Evolutionary conservation across 1,140 invertebrate species (phyloP), one percentile per base, ranked within the genome.

Genomic region (Reticulitermes speratus): DNA sequence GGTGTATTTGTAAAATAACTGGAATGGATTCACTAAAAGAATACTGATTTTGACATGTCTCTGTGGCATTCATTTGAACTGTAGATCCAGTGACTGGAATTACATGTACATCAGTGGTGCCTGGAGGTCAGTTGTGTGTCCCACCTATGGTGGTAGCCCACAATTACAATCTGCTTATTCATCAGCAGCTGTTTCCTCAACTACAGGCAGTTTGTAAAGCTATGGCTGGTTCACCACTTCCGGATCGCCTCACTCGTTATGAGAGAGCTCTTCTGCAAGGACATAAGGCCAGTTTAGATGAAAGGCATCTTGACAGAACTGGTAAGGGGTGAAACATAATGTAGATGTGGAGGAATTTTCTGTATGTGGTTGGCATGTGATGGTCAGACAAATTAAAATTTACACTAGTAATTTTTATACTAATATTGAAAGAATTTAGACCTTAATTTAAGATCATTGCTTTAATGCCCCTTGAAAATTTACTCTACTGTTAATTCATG

Each of bases 151-250:
- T 93, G 84, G 88, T 91, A 65, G 92, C 93, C 88, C 95, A 95
- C 87, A 96, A 97, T 91, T 95, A 95, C 90, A 98, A 98, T 91
- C 92, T 96, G 87, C 94, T 97, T 91, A 90, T 98, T 25, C 96
- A 96, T 89, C 93, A 95, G 88, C 94, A 95, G 90, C 93, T 96
- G 75, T 95, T 95, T 90, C 95, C 96, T 38, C 94, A 95, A 81
- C 90, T 90, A 89, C 91, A 88, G 38, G 19, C 86, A n/a, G 19
- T 32, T 25, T 30, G 84, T 45, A 55, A 23, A 38, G 82, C 21
- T 85, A 32, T 48, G 59, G 69, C 91, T 59, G 90, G 88, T 91
- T 91, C 87, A 90, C 91, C 86, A 92, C 93, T 86, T 88, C 90
- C 87, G 87, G 91, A 93, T 84, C 87, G 88, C 38, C 87, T 89